Evolutionary conservation across 2,888 invertebrate species (phyloP), one percentile per base, ranked within the genome.

Genomic region (Athalia rosae): DNA sequence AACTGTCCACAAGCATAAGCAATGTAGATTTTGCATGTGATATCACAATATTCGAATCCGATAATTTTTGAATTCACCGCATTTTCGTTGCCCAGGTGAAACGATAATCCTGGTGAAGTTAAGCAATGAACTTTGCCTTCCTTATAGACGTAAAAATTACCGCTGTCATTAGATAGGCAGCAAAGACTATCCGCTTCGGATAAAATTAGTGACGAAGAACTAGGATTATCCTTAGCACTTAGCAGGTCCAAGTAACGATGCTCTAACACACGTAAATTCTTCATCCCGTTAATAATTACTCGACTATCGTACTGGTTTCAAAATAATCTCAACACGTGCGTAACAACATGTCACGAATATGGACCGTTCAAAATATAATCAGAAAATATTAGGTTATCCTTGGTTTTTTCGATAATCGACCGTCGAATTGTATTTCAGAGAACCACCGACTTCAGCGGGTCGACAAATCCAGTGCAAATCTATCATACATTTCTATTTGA

Each of bases 41-140:
- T 79, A 76, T 83, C 85, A 67, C 84, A 85, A 79, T 87, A 89
- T 58, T 87, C 89, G 0, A 88, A 79, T 3, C 85, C 84, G 28
- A 88, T 71, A 0, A 85, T 79, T 64, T 82, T 82, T 1, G 76
- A 76, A 13, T 76, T 9, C 9, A 80, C 76, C 50, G 61, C 8
- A 48, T 48, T 28, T 11, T 74, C 74, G 48, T 74, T 62, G n/a
- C 48, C 41, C 11, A 74, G 48, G 47, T 62, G 28, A 61, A 74
- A 59, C 28, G 28, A 28, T 28, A 28, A 28, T 28, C 28, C 28
- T 28, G 28, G 28, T 28, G 28, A 28, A 28, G 82, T 80, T 28
- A 87, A 79, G 41, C 83, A 76, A 58, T 78, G 83, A 0, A 87
- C 77, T 11, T 79, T 78, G 64, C 81, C 80, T 4, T 81, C 76